phyloP scores from a whole-genome alignment of 2,113 vertebrate genomes.

The Odocoileus hemionus region DNA sequence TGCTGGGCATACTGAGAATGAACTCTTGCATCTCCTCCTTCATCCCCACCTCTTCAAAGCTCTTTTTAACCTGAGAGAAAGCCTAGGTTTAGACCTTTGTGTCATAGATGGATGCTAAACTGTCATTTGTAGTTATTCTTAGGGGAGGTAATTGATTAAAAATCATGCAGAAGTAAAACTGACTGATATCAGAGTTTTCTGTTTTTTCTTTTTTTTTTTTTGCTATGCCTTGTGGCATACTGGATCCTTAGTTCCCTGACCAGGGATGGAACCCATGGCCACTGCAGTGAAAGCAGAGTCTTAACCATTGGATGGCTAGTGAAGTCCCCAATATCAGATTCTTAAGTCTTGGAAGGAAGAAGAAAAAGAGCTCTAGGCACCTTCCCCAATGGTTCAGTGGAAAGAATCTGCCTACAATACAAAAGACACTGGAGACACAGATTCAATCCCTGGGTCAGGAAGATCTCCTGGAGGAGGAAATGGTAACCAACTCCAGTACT shows the following conservation, averaged over 20 bases:
- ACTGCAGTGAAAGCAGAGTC: neutral
- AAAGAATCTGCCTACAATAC: neutral
- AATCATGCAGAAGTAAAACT: neutral
- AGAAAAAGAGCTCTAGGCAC: neutral
- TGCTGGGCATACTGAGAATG: neutral
- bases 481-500: neutral
- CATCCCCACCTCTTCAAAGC: neutral
- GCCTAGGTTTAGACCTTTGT: neutral
- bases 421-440: neutral
- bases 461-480: neutral
- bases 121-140: conserved; percentile 24
- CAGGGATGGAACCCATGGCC: neutral
- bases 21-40: neutral
- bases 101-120: neutral
- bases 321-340: neutral
- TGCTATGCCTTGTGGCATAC: neutral
- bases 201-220: neutral
- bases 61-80: conserved; percentile 28
- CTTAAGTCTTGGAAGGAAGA: neutral
- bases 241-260: neutral
- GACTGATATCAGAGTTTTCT: neutral
- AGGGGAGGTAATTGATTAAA: neutral
- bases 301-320: neutral
- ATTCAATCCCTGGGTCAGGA: neutral
- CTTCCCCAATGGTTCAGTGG: neutral